Conservation (phyloP, 2,113 vertebrate genomes). For the Anoura caudifer region DNA sequence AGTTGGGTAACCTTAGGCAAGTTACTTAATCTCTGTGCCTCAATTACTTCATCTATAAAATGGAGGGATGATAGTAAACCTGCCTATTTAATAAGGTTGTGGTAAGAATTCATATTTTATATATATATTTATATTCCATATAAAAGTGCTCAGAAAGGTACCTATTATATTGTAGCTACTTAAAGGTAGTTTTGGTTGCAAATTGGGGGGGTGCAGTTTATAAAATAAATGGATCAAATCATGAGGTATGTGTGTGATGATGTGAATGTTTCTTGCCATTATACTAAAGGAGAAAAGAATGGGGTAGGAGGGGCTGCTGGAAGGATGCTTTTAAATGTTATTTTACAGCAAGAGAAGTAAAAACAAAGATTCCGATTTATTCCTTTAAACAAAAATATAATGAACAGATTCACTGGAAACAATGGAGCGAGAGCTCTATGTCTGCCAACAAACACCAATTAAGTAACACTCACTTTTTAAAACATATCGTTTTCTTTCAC, state of each 20-base stretch:
- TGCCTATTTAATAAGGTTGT: slow-evolving; percentile 4
- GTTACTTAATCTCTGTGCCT: not conserved
- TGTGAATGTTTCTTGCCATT: not conserved
- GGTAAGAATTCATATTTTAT: not conserved
- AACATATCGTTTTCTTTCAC: not conserved
- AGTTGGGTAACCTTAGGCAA: not conserved
- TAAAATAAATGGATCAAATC: slow-evolving; percentile 18
- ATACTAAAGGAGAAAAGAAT: not conserved
- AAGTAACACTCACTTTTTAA: not conserved
- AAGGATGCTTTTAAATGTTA: not conserved
- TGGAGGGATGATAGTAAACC: not conserved
- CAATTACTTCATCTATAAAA: slow-evolving; percentile 27
- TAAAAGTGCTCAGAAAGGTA: not conserved
- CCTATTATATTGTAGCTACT: not conserved
- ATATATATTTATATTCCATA: not conserved
- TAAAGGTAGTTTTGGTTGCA: not conserved
- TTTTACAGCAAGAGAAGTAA: slow-evolving; percentile 3
- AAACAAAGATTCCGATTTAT: not conserved
- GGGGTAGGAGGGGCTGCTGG: not conserved
- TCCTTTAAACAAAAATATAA: slow-evolving; percentile 27
- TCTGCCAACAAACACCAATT: not conserved
- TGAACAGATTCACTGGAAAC: not conserved
- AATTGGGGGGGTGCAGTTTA: not conserved
- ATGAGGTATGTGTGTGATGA: not conserved
- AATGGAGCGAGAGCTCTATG: not conserved